Base-by-base conservation (phyloP, 2,797 vertebrate species). In the Rhyacichthys aspro region DNA sequence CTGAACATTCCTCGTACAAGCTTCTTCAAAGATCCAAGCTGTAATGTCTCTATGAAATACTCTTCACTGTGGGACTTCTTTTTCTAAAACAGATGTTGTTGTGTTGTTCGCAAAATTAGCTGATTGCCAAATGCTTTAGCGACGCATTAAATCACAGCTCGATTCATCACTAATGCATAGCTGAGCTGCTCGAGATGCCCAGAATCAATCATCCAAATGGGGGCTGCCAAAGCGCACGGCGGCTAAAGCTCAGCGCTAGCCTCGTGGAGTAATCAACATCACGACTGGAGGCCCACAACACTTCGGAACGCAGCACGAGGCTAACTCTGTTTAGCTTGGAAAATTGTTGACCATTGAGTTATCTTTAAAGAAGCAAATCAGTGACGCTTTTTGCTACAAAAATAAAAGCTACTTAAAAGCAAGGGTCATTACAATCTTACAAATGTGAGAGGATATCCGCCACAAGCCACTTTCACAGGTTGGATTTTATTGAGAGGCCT, bases 181-280 rank as follows among this genome's bases (percentile, higher is more conserved):
- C 76, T 63, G 76, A 87, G 79, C 55, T 55, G 70, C 56, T 71
- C 28, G 60, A 83, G 70, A 76, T 78, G 50, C 61, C 66, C 73
- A 43, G 66, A 83, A 86, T 88, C 84, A 80, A 85, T 88, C 86
- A 85, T 76, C 67, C 67, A 72, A 88, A 88, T 83, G 80, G 65
- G 71, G 46, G 54, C 75, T 74, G 76, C 43, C 8, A 39, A 54
- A 70, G 79, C 55, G 63, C 69, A 69, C 73, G 4, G 66, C 66
- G 52, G 68, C 67, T 17, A 36, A 38, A 55, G 58, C 58, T 59
- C 67, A 8, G 42, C 0, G 59, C 57, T 64, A 60, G 67, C 65
- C 66, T 71, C 67, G 0, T 39, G 48, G 64, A 18, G 61, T 60
- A 76, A 70, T 81, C 77, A 79, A 57, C 73, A 3, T 23, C 71